phyloP scores from a whole-genome alignment of 1,140 invertebrate species.

The Lethocerus indicus region DNA sequence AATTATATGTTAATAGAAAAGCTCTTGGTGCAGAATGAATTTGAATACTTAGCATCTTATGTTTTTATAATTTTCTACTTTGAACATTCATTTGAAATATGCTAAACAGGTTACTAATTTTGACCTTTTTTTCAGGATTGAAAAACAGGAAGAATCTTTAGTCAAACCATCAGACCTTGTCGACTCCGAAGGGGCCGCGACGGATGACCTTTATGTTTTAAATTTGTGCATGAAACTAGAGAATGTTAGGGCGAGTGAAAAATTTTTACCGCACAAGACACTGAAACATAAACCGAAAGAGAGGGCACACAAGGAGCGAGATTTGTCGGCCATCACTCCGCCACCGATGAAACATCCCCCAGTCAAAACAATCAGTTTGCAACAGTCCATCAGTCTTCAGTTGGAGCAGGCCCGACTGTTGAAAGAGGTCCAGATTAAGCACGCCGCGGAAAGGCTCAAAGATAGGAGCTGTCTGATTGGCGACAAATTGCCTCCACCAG shows the following conservation, averaged over 20 bases:
- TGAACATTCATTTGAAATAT: no score
- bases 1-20: slow-evolving; percentile 9
- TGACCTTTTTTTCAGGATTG: slow-evolving; percentile 21
- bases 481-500: not conserved
- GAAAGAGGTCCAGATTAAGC: slow-evolving; percentile 28
- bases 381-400: slow-evolving; percentile 38
- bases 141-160: slow-evolving; percentile 31
- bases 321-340: slow-evolving; percentile 49
- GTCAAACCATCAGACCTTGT: slow-evolving; percentile 31
- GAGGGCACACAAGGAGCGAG: slow-evolving; percentile 38
- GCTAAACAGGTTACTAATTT: no score
- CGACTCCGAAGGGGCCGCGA: slow-evolving; percentile 26
- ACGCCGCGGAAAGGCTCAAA: slow-evolving; percentile 27
- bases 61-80: no score
- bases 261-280: slow-evolving; percentile 45
- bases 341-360: slow-evolving; percentile 31
- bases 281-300: slow-evolving; percentile 40
- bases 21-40: no score
- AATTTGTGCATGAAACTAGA: slow-evolving; percentile 38
- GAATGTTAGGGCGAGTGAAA: slow-evolving; percentile 21
- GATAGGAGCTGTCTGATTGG: not conserved
- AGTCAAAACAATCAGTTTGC: slow-evolving; percentile 31
- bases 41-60: no score
- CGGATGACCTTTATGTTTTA: slow-evolving; percentile 26
- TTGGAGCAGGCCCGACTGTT: slow-evolving; percentile 26